These are phyloP conservation scores for Tethya wilhelma DNA, from an alignment of 37 sponge, comb jelly and placozoan genomes.

Conservation along the genomic window DNA sequence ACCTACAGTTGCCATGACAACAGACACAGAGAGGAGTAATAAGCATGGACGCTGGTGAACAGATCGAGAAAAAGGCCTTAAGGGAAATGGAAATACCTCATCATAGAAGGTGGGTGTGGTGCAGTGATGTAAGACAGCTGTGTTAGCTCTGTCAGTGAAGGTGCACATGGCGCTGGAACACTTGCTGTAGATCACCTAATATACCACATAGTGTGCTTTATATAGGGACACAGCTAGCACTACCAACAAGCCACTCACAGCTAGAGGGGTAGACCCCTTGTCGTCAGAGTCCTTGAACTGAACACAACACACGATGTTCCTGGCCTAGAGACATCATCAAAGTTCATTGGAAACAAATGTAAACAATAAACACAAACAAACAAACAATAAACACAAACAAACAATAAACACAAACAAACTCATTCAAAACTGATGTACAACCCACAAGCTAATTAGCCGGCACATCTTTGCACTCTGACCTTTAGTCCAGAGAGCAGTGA, in stretches of 20 bases:
- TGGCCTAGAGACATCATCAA: constrained; percentile 56
- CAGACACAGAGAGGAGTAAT: neutral
- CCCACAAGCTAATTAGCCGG: too few species aligned
- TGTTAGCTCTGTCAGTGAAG: constrained; percentile 64
- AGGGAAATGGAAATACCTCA: constrained; percentile 59
- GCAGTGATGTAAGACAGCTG: constrained; percentile 81
- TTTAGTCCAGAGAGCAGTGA: too few species aligned
- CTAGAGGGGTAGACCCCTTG: constrained; percentile 34
- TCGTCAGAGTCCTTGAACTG: constrained; percentile 82
- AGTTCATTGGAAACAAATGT: too few species aligned
- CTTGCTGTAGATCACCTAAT: constrained; percentile 80
- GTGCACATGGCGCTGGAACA: constrained; percentile 42
- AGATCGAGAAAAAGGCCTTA: neutral
- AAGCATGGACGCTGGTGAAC: neutral
- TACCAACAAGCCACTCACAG: constrained; percentile 22
- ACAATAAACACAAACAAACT: too few species aligned
- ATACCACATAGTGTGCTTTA: neutral
- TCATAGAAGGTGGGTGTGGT: constrained; percentile 83
- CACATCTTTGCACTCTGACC: too few species aligned
- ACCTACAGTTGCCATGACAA: constrained; percentile 69
- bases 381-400: neutral
- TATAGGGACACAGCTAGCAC: neutral
- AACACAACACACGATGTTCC: constrained; percentile 83
- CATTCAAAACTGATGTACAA: too few species aligned
- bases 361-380: neutral